phyloP scores from a whole-genome alignment of 2,113 vertebrate genomes.

The Tympanuchus pallidicinctus region DNA sequence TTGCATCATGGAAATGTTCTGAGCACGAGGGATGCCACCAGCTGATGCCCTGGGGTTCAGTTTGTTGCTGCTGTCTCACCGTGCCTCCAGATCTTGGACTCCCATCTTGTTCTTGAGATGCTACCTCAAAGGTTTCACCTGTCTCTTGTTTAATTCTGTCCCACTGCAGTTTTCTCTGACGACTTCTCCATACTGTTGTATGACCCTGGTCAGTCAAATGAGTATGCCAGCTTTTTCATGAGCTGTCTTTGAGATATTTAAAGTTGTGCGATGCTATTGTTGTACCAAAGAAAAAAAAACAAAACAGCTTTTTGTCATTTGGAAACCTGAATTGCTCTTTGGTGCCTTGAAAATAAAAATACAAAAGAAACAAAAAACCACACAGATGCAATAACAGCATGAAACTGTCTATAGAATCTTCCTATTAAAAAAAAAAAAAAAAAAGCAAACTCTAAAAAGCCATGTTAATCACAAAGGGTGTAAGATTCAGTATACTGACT shows the following conservation, averaged over 20 bases:
- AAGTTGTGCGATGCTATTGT: background rate
- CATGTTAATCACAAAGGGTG: background rate
- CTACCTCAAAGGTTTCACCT: background rate
- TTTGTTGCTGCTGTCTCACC: fast-evolving
- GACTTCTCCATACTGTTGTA: background rate
- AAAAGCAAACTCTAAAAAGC: background rate
- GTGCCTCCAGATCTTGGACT: background rate
- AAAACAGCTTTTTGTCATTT: background rate
- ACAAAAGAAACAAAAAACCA: background rate
- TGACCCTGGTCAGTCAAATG: background rate
- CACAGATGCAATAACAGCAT: background rate
- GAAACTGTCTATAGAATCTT: background rate
- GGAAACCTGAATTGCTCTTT: background rate
- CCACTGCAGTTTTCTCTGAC: background rate
- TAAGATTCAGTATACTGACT: background rate
- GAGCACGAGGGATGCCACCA: background rate
- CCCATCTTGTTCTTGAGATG: background rate
- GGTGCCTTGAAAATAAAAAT: background rate
- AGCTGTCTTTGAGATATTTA: background rate
- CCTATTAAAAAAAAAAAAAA: background rate
- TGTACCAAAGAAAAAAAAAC: background rate
- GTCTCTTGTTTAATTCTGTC: background rate
- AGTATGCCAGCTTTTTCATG: background rate
- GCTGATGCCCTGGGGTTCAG: fast-evolving
- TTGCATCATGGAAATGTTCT: fast-evolving